Evolutionary conservation across 1,140 invertebrate species (phyloP).

Genomic region (Himalopsyche phryganea): DNA sequence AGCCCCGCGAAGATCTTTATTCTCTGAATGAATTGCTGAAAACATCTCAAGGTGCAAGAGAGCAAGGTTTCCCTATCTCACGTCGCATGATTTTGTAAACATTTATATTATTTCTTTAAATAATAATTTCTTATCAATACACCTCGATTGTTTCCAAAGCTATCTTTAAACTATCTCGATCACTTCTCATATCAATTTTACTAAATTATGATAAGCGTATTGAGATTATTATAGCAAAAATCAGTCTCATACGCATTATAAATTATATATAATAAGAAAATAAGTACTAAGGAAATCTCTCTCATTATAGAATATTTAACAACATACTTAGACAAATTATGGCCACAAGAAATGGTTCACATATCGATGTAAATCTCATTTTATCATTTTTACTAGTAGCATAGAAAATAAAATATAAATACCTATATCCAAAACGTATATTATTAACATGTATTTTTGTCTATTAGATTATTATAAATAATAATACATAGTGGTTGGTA

Average conservation of each 20-base stretch:
- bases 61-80: conserved; percentile 48
- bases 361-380: neutral
- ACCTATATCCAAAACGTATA: neutral
- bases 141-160: no score
- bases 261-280: no score
- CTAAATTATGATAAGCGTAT: neutral
- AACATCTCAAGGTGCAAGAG: conserved; percentile 45
- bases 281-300: neutral
- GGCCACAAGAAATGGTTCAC: neutral
- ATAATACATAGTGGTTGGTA: no score
- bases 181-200: neutral
- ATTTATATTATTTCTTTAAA: no score
- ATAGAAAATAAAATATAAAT: neutral
- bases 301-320: neutral
- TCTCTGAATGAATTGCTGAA: conserved; percentile 49
- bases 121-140: no score
- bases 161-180: no score
- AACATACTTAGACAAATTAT: neutral
- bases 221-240: neutral
- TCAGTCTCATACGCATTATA: no score
- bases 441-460: neutral
- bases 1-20: conserved; percentile 50
- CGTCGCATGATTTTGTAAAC: conserved; percentile 51
- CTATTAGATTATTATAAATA: neutral
- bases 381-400: neutral